Conservation (phyloP, 2,113 vertebrate genomes). For the Amblyopsis rosae region DNA sequence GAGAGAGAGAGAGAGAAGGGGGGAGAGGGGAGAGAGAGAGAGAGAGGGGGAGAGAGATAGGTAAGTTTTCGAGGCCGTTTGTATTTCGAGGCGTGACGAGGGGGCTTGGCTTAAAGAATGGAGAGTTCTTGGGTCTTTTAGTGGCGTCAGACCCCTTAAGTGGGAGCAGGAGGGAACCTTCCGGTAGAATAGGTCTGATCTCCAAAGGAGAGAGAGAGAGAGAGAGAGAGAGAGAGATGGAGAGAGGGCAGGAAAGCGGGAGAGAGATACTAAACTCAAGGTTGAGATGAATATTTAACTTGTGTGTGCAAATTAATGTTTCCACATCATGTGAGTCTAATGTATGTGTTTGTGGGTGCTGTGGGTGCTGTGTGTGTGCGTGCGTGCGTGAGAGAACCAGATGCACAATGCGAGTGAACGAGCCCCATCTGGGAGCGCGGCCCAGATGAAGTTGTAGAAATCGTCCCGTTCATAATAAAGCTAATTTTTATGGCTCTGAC, state of each 20-base stretch:
- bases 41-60: neutral
- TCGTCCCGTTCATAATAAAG: slow-evolving; percentile 99
- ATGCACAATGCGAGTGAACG: slow-evolving; percentile 93
- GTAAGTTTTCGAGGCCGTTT: no score
- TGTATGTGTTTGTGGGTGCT: neutral
- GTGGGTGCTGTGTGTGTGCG: slow-evolving; percentile 24
- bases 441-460: slow-evolving; percentile 99
- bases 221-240: neutral
- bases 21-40: neutral
- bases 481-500: slow-evolving; percentile 99
- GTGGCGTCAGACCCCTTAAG: no score
- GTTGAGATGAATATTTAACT: neutral
- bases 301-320: slow-evolving; percentile 11
- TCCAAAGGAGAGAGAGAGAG: neutral
- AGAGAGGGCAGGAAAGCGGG: neutral
- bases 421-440: slow-evolving; percentile 99
- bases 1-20: slow-evolving; percentile 50
- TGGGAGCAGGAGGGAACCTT: no score
- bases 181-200: no score
- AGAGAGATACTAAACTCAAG: neutral
- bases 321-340: no score
- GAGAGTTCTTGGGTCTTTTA: neutral
- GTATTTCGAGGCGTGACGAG: neutral
- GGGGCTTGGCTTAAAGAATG: neutral
- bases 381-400: slow-evolving; percentile 84